These are phyloP conservation scores for Ictidomys tridecemlineatus DNA, from an alignment of 2,113 vertebrate genomes.

Conservation along the genomic window DNA sequence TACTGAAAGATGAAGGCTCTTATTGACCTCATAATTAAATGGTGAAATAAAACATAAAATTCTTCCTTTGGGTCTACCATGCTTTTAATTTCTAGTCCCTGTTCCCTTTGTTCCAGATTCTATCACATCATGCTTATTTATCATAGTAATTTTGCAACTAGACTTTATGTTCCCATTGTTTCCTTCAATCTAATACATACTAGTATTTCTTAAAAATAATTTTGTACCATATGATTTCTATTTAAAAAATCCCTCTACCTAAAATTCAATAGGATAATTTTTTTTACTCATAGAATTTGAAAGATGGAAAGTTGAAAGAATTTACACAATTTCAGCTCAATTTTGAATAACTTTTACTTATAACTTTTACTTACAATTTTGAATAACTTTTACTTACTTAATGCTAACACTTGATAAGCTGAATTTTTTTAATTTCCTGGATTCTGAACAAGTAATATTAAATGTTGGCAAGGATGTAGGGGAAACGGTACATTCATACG, in stretches of 20 bases:
- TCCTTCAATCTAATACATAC: neutral
- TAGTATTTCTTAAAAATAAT: conserved; percentile 12
- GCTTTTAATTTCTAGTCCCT: neutral
- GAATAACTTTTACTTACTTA: neutral
- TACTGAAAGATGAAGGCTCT: neutral
- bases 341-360: neutral
- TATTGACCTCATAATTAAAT: neutral
- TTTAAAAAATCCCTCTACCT: neutral
- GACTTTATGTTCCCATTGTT: neutral
- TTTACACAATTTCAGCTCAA: neutral
- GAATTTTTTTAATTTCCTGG: neutral
- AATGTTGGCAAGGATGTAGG: too few species aligned
- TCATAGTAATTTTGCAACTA: neutral
- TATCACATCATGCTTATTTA: neutral
- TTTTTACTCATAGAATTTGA: neutral
- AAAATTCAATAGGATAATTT: neutral
- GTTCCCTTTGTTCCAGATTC: neutral
- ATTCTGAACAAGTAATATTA: too few species aligned
- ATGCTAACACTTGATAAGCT: neutral
- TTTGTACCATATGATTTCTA: neutral
- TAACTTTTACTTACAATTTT: neutral
- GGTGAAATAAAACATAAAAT: neutral
- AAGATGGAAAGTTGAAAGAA: neutral
- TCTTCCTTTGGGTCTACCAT: neutral
- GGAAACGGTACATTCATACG: too few species aligned